Evolutionary conservation across 2,797 vertebrate genomes (phyloP).

Genomic region (Prionace glauca): DNA sequence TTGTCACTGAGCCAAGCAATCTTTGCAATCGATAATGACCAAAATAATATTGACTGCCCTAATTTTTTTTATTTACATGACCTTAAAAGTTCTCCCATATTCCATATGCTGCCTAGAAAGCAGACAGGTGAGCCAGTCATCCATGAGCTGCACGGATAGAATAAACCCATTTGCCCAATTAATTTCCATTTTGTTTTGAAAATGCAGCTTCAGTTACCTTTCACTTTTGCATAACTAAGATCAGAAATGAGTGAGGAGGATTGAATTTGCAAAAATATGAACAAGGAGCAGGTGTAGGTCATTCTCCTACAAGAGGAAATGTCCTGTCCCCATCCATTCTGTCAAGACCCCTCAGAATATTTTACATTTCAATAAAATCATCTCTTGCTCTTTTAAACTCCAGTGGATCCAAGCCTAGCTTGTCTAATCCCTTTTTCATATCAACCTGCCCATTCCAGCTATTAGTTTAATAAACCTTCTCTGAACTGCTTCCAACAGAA

Average conservation of each 20-base stretch:
- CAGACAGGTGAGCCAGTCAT: background rate
- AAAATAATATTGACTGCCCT: background rate
- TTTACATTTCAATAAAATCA: no score
- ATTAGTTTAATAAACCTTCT: no score
- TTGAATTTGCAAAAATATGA: background rate
- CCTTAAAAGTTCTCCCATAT: background rate
- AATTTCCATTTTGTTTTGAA: background rate
- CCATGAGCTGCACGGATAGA: background rate
- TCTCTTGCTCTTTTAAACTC: no score
- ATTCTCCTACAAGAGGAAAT: no score
- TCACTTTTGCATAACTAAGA: background rate
- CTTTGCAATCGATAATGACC: background rate
- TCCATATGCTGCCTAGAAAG: background rate
- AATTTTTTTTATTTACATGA: constrained; percentile 26
- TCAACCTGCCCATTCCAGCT: no score
- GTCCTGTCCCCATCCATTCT: no score
- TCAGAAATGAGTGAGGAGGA: background rate
- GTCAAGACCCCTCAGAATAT: no score
- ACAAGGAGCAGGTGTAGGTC: no score
- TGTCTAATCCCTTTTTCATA: no score
- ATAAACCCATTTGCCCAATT: background rate
- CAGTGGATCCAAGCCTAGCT: no score
- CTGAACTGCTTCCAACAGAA: no score
- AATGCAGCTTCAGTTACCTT: background rate
- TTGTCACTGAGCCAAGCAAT: background rate